A percentile compares a stretch with the other conserved stretches of the same genome.
Conservation (phyloP, 2,888 invertebrate species). For the Acleris cristana region DNA sequence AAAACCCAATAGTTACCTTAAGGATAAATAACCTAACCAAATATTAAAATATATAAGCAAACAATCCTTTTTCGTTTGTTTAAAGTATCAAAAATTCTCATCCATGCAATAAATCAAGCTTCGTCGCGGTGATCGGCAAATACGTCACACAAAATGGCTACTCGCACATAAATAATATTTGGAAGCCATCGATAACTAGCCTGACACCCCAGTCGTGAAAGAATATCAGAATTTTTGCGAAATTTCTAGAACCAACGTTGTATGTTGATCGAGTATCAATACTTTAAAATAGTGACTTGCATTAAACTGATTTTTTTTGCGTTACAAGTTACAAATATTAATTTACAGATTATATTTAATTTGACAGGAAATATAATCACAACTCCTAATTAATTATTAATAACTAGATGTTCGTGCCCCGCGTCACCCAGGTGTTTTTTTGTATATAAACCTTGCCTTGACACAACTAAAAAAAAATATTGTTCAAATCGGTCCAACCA, state of each 20-base stretch:
- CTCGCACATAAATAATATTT: conserved; percentile 73
- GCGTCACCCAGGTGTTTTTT: no score
- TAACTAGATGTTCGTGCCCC: no score
- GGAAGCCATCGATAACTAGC: conserved; percentile 56
- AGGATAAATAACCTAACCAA: background rate
- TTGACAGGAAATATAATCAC: no score
- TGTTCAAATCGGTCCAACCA: no score
- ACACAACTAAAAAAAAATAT: no score
- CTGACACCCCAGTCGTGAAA: conserved; percentile 45
- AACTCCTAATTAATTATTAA: no score
- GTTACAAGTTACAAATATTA: no score
- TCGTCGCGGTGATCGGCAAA: conserved; percentile 63
- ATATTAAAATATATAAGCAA: background rate
- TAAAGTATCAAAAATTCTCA: conserved; percentile 21
- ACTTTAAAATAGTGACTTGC: no score
- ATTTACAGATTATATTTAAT: no score
- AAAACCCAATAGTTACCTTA: background rate
- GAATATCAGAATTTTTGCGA: conserved; percentile 41
- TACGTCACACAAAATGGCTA: conserved; percentile 57
- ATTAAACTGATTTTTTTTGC: no score
- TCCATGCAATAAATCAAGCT: conserved; percentile 61
- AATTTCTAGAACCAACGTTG: conserved; percentile 30
- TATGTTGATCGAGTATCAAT: conserved; percentile 1
- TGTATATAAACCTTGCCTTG: no score
- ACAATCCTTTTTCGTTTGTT: conserved; percentile 11